A percentile compares a stretch with the other conserved stretches of the same genome.
Evolutionary conservation across 2,888 invertebrate species (phyloP).

Genomic region (Pristionchus arcanus): DNA sequence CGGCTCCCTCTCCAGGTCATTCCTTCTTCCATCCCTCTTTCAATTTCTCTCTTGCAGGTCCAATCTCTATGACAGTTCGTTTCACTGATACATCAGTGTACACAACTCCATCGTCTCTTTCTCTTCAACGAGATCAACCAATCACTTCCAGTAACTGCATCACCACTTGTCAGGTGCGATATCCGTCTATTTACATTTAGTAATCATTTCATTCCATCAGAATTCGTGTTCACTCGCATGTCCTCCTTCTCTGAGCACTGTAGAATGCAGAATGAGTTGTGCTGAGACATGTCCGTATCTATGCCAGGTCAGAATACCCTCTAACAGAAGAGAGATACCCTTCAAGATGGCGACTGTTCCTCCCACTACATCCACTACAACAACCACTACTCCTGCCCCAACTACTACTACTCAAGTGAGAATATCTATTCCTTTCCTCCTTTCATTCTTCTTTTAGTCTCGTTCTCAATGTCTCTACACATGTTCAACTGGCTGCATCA

Average conservation of each 20-base stretch:
- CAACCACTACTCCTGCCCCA: neutral
- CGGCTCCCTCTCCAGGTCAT: neutral
- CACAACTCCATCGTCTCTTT: neutral
- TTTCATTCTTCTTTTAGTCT: neutral
- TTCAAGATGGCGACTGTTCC: neutral
- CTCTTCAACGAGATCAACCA: conserved; percentile 7
- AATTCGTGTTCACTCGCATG: conserved; percentile 36
- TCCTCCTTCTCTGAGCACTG: neutral
- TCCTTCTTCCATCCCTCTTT: neutral
- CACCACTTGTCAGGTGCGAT: neutral
- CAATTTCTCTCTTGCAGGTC: neutral
- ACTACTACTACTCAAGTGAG: conserved; percentile 13
- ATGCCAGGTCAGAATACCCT: neutral
- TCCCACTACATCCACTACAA: conserved; percentile 10
- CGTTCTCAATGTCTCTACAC: conserved; percentile 29
- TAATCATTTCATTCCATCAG: conserved; percentile 4
- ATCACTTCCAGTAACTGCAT: neutral
- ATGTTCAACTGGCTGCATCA: conserved; percentile 39
- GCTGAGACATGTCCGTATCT: conserved; percentile 44
- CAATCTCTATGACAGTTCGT: conserved; percentile 11
- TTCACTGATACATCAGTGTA: conserved; percentile 40
- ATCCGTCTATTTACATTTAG: neutral
- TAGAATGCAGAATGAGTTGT: conserved; percentile 52
- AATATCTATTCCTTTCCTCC: neutral
- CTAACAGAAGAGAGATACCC: neutral